Evolutionary conservation across 2,888 invertebrate genomes (phyloP).

Genomic region (Acleris sparsana): DNA sequence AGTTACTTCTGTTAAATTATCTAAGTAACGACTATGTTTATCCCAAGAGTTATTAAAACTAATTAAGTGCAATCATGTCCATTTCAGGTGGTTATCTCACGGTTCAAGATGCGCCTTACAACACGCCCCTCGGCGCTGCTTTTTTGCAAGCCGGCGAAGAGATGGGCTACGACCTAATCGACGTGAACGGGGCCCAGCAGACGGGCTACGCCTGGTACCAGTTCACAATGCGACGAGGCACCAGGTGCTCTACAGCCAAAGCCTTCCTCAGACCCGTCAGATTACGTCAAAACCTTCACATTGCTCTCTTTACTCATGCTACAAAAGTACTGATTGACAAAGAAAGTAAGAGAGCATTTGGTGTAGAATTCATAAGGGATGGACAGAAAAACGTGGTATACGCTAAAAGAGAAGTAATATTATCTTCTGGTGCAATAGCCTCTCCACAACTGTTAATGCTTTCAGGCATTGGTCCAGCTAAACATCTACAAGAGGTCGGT

Average conservation of each 20-base stretch:
- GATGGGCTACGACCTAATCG: slow-evolving; percentile 94
- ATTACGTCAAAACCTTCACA: slow-evolving; percentile 90
- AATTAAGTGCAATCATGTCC: slow-evolving; percentile 12
- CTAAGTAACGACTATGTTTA: too few species aligned
- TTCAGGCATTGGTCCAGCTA: slow-evolving; percentile 91
- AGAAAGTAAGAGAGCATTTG: slow-evolving; percentile 87
- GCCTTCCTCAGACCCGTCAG: slow-evolving; percentile 92
- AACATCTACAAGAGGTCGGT: slow-evolving; percentile 88
- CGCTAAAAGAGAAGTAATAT: slow-evolving; percentile 91
- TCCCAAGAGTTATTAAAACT: not conserved
- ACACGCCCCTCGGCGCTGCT: slow-evolving; percentile 92
- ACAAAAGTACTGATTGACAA: slow-evolving; percentile 90
- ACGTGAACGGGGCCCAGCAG: slow-evolving; percentile 93
- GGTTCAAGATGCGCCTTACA: slow-evolving; percentile 90
- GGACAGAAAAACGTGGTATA: slow-evolving; percentile 85
- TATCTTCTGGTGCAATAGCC: slow-evolving; percentile 95
- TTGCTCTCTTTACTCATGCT: slow-evolving; percentile 91
- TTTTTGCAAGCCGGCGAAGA: slow-evolving; percentile 95
- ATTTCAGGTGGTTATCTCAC: slow-evolving; percentile 89
- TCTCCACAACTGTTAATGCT: slow-evolving; percentile 96
- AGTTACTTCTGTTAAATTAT: not conserved
- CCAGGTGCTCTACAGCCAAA: slow-evolving; percentile 92
- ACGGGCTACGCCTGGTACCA: slow-evolving; percentile 94
- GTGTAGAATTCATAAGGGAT: slow-evolving; percentile 90
- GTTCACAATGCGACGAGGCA: slow-evolving; percentile 93